A percentile compares a stretch with the other conserved stretches of the same genome.
Conservation (phyloP, 2,797 vertebrate species). For the Oreortyx pictus region DNA sequence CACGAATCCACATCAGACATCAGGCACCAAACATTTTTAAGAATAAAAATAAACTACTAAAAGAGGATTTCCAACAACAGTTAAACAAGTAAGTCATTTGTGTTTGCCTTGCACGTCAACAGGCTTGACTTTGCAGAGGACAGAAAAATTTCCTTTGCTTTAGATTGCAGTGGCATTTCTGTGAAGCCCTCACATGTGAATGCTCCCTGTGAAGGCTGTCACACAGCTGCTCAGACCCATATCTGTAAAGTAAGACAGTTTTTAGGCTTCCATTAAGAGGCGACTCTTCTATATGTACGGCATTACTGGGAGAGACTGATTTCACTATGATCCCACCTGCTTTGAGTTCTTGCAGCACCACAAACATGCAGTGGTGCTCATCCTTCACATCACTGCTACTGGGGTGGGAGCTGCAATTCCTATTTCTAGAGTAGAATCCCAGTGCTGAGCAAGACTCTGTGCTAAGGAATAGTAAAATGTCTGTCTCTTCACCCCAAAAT, state of each 20-base stretch:
- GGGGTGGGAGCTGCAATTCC: background rate
- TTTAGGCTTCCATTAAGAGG: background rate
- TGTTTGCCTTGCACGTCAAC: background rate
- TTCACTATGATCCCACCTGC: background rate
- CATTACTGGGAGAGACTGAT: background rate
- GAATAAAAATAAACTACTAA: background rate
- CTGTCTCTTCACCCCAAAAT: background rate
- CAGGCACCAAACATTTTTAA: background rate
- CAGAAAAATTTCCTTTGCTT: background rate
- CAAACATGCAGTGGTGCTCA: rapidly evolving
- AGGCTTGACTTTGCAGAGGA: background rate
- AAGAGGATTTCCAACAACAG: background rate
- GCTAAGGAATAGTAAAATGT: background rate
- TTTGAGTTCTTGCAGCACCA: background rate
- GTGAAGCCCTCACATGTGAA: rapidly evolving
- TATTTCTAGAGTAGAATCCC: background rate
- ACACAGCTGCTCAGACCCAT: background rate
- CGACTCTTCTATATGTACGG: background rate
- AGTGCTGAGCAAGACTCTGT: background rate
- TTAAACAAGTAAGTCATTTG: background rate
- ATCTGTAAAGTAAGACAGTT: background rate
- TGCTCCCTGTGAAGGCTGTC: background rate
- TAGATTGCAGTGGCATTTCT: background rate
- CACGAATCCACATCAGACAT: background rate
- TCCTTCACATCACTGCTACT: rapidly evolving